phyloP scores from a whole-genome alignment of 2,797 vertebrate genomes.

The Hemitrygon akajei region DNA sequence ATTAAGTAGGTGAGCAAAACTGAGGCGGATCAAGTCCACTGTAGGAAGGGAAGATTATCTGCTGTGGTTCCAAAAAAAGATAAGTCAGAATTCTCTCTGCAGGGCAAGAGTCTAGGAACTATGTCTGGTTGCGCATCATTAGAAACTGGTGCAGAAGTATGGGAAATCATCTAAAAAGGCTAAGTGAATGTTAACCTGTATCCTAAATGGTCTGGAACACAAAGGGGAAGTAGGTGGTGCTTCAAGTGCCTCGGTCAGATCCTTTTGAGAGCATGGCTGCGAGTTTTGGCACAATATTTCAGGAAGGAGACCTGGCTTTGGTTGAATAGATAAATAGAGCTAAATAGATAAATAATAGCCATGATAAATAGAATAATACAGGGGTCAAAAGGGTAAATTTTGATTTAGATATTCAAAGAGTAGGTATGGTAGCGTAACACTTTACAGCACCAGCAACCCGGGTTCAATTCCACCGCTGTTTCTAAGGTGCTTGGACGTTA shows the following conservation, averaged over 20 bases:
- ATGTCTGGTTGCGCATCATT: neutral
- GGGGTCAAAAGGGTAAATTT: neutral
- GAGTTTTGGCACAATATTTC: neutral
- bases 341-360: no score
- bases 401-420: no score
- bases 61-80: neutral
- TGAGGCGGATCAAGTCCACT: neutral
- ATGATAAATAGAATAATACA: neutral
- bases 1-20: neutral
- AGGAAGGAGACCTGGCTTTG: neutral
- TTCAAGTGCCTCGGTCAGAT: neutral
- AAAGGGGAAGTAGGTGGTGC: neutral
- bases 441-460: no score
- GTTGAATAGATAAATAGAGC: no score
- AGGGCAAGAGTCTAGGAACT: neutral
- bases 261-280: neutral
- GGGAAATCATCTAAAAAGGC: neutral
- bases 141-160: neutral
- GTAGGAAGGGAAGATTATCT: neutral
- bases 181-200: neutral
- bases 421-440: no score
- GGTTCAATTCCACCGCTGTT: no score
- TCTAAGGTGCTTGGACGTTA: no score
- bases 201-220: neutral
- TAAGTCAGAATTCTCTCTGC: neutral